Evolutionary conservation across 2,888 invertebrate species (phyloP), one percentile per base, ranked within the genome.

Genomic region (Calliphora vomitoria): DNA sequence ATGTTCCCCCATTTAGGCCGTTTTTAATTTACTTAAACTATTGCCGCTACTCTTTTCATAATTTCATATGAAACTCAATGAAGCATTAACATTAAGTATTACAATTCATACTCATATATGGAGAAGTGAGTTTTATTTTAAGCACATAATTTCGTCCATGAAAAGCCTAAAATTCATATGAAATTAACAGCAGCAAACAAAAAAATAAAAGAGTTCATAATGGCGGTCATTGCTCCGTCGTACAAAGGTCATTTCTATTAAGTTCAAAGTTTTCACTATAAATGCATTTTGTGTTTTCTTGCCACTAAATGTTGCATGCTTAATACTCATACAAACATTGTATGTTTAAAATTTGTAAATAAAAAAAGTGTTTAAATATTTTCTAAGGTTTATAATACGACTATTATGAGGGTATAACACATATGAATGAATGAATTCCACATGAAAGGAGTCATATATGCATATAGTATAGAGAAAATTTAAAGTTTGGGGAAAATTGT

Each of bases 271-370:
- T 80, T 79, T 74, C 55, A 74, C 74, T 74, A 50, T 25, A 66
- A 85, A 85, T 85, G 72, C 72, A 85, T 60, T 41, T 18, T 18
- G 10, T 53, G 13, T 11, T 69, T 58, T 11, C 53, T 68, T 69
- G 68, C 35, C 74, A 60, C 80, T 69, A 85, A 85, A 80, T 84
- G 78, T 84, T 85, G 85, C 85, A 85, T 85, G 85, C 75, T 85
- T 60, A 75, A 62, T 53, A 66, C 74, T 31, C 80, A 85, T 85
- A 80, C 15, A n/a, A 35, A 62, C 35, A 62, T 5, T 20, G 18
- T 10, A 55, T 20, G 8, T 55, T 20, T 20, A 55, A 0, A 60
- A 25, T 25, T 25, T 25, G 25, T 25, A 25, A 25, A 25, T 25
- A 20, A 25, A 62, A 81, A 44, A 31, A 38, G 11, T 25, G 13